Percentiles rank a stretch among this genome's conserved stretches.
These are phyloP conservation scores for Luehdorfia chinensis DNA, from an alignment of 1,140 invertebrate genomes.

Conservation along the genomic window DNA sequence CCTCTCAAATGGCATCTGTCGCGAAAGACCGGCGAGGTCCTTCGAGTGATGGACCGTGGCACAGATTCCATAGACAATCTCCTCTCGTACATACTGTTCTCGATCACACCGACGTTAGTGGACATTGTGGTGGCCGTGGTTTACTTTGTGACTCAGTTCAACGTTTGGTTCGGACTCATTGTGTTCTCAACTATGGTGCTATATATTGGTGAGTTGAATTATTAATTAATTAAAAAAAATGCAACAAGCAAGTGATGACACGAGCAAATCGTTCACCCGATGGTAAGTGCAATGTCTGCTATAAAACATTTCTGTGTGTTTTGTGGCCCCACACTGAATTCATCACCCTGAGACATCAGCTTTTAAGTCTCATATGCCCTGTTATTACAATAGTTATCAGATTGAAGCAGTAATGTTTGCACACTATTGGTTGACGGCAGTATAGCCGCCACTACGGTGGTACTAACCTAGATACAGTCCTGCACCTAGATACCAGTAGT, in stretches of 20 bases:
- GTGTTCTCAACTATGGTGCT: conserved; percentile 94
- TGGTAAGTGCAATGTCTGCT: too few relatives aligned
- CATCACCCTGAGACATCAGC: too few relatives aligned
- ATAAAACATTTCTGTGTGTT: background rate
- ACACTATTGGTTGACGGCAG: too few relatives aligned
- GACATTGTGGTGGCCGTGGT: conserved; percentile 96
- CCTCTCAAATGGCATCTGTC: conserved; percentile 94
- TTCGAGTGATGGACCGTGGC: conserved; percentile 96
- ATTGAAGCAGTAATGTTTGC: too few relatives aligned
- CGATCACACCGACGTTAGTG: conserved; percentile 92
- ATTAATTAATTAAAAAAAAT: conserved; percentile 1
- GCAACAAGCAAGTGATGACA: too few relatives aligned
- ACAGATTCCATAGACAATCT: conserved; percentile 96
- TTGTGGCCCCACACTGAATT: too few relatives aligned
- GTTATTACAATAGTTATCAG: background rate
- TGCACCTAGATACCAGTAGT: too few relatives aligned
- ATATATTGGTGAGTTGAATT: conserved; percentile 88
- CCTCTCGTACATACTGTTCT: conserved; percentile 92
- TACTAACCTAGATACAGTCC: too few relatives aligned
- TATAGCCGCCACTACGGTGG: too few relatives aligned
- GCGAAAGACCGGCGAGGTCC: conserved; percentile 96
- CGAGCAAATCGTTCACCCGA: too few relatives aligned
- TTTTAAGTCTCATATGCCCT: too few relatives aligned
- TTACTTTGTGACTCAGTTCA: conserved; percentile 92
- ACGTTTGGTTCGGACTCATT: conserved; percentile 95